These are phyloP conservation scores for Laothoe populi DNA, from an alignment of 2,888 invertebrate genomes.

Conservation along the genomic window DNA sequence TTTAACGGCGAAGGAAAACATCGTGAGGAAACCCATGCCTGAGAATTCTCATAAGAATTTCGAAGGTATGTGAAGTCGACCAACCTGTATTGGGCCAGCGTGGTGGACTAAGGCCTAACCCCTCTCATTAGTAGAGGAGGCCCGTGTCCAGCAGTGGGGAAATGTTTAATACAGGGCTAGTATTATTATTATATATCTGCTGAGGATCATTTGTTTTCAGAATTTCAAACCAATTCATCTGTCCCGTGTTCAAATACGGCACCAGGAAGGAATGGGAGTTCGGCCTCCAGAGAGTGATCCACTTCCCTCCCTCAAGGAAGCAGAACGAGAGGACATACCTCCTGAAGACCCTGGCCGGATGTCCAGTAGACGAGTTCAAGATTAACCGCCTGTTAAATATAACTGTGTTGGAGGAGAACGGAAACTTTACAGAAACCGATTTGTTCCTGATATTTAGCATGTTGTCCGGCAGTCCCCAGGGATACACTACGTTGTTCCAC, in stretches of 20 bases:
- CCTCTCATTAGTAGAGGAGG: too few relatives aligned
- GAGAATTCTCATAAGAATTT: too few relatives aligned
- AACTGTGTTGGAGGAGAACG: constrained; percentile 88
- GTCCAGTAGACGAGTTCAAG: constrained; percentile 89
- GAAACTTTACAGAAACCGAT: constrained; percentile 91
- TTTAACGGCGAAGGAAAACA: too few relatives aligned
- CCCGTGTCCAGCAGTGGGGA: too few relatives aligned
- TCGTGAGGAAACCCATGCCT: too few relatives aligned
- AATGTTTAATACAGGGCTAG: too few relatives aligned
- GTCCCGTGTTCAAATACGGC: constrained; percentile 93
- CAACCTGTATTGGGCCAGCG: too few relatives aligned
- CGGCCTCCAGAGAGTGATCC: constrained; percentile 89
- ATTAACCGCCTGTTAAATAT: constrained; percentile 87
- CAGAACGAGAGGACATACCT: constrained; percentile 91
- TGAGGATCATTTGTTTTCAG: constrained; percentile 81
- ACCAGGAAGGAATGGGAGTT: constrained; percentile 92
- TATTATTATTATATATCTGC: too few relatives aligned
- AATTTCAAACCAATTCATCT: constrained; percentile 90
- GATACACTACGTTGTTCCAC: constrained; percentile 89
- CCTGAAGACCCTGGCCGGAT: constrained; percentile 91
- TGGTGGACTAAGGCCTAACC: too few relatives aligned
- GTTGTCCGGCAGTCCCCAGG: constrained; percentile 88
- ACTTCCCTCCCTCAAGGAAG: constrained; percentile 89
- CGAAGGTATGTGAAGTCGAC: too few relatives aligned
- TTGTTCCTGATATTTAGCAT: constrained; percentile 90